A percentile compares a stretch with the other conserved stretches of the same genome.
These are phyloP conservation scores for Camponotus floridanus DNA, from an alignment of 1,140 invertebrate genomes.

Conservation along the genomic window DNA sequence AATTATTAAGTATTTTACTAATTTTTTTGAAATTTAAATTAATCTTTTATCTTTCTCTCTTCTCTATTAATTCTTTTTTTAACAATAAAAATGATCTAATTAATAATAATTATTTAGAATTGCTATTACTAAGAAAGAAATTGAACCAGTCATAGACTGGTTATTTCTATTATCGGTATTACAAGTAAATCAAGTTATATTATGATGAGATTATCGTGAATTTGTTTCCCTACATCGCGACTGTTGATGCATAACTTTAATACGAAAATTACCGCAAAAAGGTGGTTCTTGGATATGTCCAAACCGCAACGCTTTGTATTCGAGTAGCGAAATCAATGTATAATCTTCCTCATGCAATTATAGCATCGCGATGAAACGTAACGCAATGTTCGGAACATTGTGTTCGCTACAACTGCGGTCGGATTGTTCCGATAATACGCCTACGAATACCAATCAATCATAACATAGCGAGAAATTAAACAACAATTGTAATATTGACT, in stretches of 20 bases:
- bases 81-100: not conserved
- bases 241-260: not conserved
- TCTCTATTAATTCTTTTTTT: not conserved
- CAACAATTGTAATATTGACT: not conserved
- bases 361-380: conserved; percentile 48
- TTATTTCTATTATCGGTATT: not conserved
- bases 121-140: not conserved
- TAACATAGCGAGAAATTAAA: conserved; percentile 34
- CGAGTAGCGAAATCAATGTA: conserved; percentile 23
- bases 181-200: not conserved
- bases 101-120: not conserved
- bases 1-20: not conserved
- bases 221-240: not conserved
- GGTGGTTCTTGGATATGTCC: not conserved
- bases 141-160: not conserved
- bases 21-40: not conserved
- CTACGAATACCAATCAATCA: conserved; percentile 5
- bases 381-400: conserved; percentile 33
- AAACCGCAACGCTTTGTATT: conserved; percentile 19
- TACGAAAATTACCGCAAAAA: not conserved
- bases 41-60: not conserved
- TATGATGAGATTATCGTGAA: not conserved
- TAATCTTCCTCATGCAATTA: conserved; percentile 36
- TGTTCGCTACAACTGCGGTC: conserved; percentile 23
- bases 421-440: conserved; percentile 47